A percentile compares a stretch with the other conserved stretches of the same genome.
Conservation (phyloP, 2,888 invertebrate genomes). For the Athalia circularis region DNA sequence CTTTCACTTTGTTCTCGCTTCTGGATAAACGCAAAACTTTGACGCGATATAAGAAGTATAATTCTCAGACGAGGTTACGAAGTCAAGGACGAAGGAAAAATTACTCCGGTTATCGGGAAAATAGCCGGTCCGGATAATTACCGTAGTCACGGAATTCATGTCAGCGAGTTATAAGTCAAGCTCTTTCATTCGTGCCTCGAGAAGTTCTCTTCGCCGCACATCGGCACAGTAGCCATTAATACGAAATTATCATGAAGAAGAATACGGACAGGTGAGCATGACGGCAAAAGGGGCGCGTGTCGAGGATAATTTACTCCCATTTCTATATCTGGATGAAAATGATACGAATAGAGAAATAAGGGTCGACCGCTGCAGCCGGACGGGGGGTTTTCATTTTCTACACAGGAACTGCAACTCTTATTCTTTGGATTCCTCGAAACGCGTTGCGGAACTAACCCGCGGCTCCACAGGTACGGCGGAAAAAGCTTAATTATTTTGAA, state of each 20-base stretch:
- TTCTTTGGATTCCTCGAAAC: not conserved
- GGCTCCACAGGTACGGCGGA: slow-evolving; percentile 37
- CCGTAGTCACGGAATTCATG: slow-evolving; percentile 28
- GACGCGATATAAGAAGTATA: too few species aligned
- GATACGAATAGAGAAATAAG: too few species aligned
- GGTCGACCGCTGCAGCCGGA: too few species aligned
- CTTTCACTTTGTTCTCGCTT: too few species aligned
- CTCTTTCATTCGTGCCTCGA: slow-evolving; percentile 7
- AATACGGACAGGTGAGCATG: too few species aligned
- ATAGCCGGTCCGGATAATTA: slow-evolving; percentile 4
- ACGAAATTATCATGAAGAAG: not conserved
- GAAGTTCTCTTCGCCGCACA: not conserved
- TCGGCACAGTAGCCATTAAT: not conserved
- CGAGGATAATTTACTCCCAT: too few species aligned
- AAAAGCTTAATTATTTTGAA: slow-evolving; percentile 39
- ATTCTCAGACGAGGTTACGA: not conserved
- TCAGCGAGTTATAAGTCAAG: slow-evolving; percentile 35
- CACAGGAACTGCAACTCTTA: not conserved
- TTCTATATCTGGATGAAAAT: too few species aligned
- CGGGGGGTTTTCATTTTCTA: not conserved
- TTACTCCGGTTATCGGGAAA: slow-evolving; percentile 2
- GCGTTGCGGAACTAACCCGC: not conserved
- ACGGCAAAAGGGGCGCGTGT: too few species aligned
- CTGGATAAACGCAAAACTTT: too few species aligned
- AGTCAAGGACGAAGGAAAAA: slow-evolving; percentile 4